Percentiles rank a stretch among this genome's conserved stretches.
Evolutionary conservation across 2,888 invertebrate genomes (phyloP).

Genomic region (Pegoplata infirma): DNA sequence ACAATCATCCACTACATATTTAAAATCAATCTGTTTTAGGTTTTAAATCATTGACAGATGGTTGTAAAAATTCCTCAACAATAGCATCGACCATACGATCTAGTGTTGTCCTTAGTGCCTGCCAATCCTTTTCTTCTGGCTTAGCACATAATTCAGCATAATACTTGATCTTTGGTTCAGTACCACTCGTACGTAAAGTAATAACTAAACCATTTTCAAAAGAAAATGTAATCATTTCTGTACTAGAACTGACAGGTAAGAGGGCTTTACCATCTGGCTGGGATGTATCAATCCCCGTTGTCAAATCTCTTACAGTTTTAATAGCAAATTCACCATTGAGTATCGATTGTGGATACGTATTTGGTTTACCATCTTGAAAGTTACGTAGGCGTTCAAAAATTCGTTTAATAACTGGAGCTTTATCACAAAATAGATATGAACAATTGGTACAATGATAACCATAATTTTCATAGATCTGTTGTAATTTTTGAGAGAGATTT

Average conservation of each 20-base stretch:
- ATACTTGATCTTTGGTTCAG: constrained; percentile 99
- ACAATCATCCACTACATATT: not conserved
- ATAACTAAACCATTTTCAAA: constrained; percentile 91
- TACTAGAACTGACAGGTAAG: constrained; percentile 82
- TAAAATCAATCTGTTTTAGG: constrained; percentile 65
- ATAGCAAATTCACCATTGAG: constrained; percentile 82
- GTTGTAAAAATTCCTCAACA: constrained; percentile 89
- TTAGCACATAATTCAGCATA: constrained; percentile 93
- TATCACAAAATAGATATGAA: constrained; percentile 93
- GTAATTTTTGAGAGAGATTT: constrained; percentile 82
- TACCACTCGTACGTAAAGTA: constrained; percentile 97
- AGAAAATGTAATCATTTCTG: constrained; percentile 96
- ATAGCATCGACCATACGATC: constrained; percentile 87
- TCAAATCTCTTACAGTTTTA: constrained; percentile 89
- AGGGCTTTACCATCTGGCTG: constrained; percentile 84
- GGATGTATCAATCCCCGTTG: constrained; percentile 87
- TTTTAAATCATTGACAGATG: constrained; percentile 82
- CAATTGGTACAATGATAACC: constrained; percentile 93
- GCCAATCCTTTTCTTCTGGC: constrained; percentile 83
- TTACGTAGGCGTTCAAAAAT: constrained; percentile 92
- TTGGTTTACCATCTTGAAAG: constrained; percentile 78
- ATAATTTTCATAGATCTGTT: constrained; percentile 88
- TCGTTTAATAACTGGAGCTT: constrained; percentile 82
- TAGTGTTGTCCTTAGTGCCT: constrained; percentile 81
- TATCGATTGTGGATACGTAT: constrained; percentile 86